phyloP scores from a whole-genome alignment of 1,140 invertebrate genomes.

The Euura lappo region DNA sequence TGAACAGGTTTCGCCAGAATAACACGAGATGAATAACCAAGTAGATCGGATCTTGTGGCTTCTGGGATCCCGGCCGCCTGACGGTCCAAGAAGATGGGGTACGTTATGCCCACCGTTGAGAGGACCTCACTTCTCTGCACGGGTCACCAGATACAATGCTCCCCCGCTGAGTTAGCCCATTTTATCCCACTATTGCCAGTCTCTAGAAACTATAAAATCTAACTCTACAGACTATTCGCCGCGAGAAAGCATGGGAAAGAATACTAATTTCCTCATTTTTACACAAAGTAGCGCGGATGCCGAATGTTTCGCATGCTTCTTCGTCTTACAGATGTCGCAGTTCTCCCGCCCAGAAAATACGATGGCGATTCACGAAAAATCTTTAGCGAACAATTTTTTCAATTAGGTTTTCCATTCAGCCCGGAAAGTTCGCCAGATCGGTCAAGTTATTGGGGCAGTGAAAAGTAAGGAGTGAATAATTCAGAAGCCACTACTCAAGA shows the following conservation, averaged over 20 bases:
- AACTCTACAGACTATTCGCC: conserved; percentile 5
- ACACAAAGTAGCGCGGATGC: background rate
- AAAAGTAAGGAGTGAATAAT: background rate
- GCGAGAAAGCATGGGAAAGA: background rate
- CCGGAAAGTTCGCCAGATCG: background rate
- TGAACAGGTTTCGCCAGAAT: conserved; percentile 36
- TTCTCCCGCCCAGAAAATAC: background rate
- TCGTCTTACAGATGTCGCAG: background rate
- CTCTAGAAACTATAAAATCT: conserved; percentile 14
- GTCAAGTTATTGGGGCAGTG: background rate
- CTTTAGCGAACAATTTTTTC: background rate
- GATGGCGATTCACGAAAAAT: background rate
- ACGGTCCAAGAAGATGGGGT: background rate
- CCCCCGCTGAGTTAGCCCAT: conserved; percentile 12
- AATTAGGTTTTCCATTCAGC: background rate
- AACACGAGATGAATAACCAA: conserved; percentile 43
- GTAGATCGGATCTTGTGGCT: conserved; percentile 33
- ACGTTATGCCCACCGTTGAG: background rate
- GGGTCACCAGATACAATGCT: conserved; percentile 12
- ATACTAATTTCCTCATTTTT: conserved; percentile 12
- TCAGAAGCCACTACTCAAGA: conserved; percentile 2
- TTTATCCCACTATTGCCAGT: conserved; percentile 10
- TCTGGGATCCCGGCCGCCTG: background rate
- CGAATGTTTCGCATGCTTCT: background rate
- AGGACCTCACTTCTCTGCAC: background rate